Conservation (phyloP, 2,113 vertebrate genomes). For the Sterrhoptilus dennistouni region DNA sequence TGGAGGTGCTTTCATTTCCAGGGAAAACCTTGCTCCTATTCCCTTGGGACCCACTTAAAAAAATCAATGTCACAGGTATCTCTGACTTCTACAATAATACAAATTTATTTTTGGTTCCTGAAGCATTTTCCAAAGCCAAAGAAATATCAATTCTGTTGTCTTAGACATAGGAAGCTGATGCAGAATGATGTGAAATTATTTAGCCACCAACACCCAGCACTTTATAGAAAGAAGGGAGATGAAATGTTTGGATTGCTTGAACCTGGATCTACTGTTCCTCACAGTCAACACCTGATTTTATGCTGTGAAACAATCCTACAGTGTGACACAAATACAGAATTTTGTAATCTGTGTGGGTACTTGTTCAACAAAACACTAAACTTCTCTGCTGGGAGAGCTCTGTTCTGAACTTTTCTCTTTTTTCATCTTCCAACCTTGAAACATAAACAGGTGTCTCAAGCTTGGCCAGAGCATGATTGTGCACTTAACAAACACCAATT, state of each 20-base stretch:
- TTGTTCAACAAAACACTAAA: background rate
- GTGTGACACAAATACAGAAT: background rate
- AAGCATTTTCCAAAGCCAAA: background rate
- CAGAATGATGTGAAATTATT: background rate
- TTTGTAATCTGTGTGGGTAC: background rate
- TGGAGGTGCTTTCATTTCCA: background rate
- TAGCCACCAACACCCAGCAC: background rate
- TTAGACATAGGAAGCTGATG: background rate
- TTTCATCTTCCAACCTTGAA: background rate
- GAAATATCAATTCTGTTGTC: background rate
- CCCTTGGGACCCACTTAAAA: background rate
- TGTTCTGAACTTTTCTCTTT: background rate
- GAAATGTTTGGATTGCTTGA: background rate
- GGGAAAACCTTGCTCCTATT: background rate
- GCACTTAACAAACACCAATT: background rate
- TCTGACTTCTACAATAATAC: background rate
- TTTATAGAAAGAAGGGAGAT: background rate
- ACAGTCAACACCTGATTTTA: background rate
- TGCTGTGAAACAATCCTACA: background rate
- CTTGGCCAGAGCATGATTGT: background rate
- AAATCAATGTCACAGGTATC: background rate
- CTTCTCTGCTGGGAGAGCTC: background rate
- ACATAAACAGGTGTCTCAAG: background rate
- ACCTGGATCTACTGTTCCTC: background rate
- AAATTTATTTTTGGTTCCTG: background rate